phyloP scores from a whole-genome alignment of 2,113 vertebrate genomes.

The Sigmodon hispidus region DNA sequence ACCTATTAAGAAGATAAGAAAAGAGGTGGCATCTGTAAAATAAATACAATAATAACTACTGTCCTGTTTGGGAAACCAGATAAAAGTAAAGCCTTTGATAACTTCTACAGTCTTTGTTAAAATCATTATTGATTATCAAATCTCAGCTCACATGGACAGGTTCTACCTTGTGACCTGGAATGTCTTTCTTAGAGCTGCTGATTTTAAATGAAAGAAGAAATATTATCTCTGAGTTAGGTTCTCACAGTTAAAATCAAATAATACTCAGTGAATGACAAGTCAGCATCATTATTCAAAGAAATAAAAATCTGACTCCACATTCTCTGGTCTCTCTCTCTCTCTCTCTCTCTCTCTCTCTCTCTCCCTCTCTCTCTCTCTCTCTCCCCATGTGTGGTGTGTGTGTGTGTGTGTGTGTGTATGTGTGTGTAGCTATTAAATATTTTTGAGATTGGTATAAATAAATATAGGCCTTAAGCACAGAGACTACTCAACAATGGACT shows the following conservation, averaged over 20 bases:
- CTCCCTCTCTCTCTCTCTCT: no score
- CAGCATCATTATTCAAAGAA: neutral
- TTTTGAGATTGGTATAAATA: neutral
- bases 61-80: neutral
- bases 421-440: neutral
- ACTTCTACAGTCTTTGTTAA: neutral
- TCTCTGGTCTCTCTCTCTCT: no score
- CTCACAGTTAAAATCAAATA: neutral
- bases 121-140: neutral
- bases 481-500: neutral
- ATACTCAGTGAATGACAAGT: neutral
- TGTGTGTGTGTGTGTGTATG: no score
- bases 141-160: neutral
- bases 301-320: neutral
- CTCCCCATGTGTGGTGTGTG: no score
- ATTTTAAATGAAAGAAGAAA: constrained; percentile 21
- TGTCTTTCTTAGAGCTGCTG: neutral
- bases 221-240: neutral
- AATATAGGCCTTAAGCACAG: neutral
- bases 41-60: constrained; percentile 20
- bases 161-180: neutral
- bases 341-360: no score
- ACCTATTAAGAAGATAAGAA: neutral
- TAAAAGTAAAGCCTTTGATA: constrained; percentile 16
- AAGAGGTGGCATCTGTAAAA: neutral